These are phyloP conservation scores for Spea bombifrons DNA, from an alignment of 2,113 vertebrate species.

Conservation along the genomic window DNA sequence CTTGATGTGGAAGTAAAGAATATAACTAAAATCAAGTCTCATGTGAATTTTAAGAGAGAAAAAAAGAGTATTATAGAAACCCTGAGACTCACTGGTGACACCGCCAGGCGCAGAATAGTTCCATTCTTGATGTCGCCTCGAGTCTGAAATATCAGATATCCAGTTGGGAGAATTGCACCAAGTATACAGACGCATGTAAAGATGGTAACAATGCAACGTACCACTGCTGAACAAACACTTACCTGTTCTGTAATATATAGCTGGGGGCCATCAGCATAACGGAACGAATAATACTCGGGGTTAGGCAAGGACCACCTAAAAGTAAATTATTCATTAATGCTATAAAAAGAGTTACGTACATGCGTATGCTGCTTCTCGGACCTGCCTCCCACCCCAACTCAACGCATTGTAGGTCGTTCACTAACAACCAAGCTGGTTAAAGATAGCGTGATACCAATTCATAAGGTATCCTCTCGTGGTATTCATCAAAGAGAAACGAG, in stretches of 20 bases:
- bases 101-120: slow-evolving; percentile 90
- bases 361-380: no score
- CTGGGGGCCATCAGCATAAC: slow-evolving; percentile 92
- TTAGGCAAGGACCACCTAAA: slow-evolving; percentile 90
- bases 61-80: not conserved
- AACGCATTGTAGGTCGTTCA: no score
- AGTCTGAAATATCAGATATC: slow-evolving; percentile 71
- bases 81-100: slow-evolving; percentile 80
- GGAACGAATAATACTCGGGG: slow-evolving; percentile 89
- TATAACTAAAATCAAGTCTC: no score
- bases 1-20: no score
- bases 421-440: no score
- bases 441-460: no score
- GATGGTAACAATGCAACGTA: not conserved
- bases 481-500: no score
- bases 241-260: slow-evolving; percentile 98
- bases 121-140: slow-evolving; percentile 97
- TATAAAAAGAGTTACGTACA: not conserved
- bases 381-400: no score
- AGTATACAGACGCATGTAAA: not conserved
- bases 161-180: slow-evolving; percentile 7
- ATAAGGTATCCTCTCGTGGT: no score
- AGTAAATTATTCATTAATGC: not conserved
- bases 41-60: not conserved
- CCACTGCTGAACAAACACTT: slow-evolving; percentile 30